A percentile compares a stretch with the other conserved stretches of the same genome.
phyloP scores from a whole-genome alignment of 23 tunicate species.

The Diplosoma virens region DNA sequence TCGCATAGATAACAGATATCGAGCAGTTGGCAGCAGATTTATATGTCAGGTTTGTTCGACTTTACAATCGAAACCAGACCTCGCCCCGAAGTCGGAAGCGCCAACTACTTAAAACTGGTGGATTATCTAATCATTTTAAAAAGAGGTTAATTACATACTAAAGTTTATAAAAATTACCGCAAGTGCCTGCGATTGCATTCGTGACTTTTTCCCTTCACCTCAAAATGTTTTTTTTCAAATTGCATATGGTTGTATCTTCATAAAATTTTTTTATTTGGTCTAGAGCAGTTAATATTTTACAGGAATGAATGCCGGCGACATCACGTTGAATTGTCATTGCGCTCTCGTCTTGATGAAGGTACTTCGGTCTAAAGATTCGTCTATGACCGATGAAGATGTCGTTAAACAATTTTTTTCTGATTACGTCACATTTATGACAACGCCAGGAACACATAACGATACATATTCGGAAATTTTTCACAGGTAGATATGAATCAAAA shows the following conservation, averaged over 20 bases:
- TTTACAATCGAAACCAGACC: too few relatives aligned
- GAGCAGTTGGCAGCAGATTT: not conserved
- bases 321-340: slow-evolving; percentile 59
- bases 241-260: too few relatives aligned
- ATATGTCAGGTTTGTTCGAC: not conserved
- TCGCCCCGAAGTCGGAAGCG: too few relatives aligned
- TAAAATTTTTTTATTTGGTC: too few relatives aligned
- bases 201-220: too few relatives aligned
- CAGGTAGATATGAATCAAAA: too few relatives aligned
- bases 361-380: not conserved
- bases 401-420: slow-evolving; percentile 37
- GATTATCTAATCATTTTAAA: too few relatives aligned
- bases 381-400: slow-evolving; percentile 22
- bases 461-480: slow-evolving; percentile 48
- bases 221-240: too few relatives aligned
- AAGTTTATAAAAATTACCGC: not conserved
- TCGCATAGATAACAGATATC: too few relatives aligned
- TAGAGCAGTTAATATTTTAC: too few relatives aligned
- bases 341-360: slow-evolving; percentile 31
- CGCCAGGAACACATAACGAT: slow-evolving; percentile 56
- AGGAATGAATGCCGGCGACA: slow-evolving; percentile 69
- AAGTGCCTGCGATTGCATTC: too few relatives aligned
- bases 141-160: not conserved
- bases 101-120: too few relatives aligned
- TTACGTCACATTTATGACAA: slow-evolving; percentile 59